Evolutionary conservation across 2,888 invertebrate species (phyloP).

Genomic region (Serripes groenlandicus): DNA sequence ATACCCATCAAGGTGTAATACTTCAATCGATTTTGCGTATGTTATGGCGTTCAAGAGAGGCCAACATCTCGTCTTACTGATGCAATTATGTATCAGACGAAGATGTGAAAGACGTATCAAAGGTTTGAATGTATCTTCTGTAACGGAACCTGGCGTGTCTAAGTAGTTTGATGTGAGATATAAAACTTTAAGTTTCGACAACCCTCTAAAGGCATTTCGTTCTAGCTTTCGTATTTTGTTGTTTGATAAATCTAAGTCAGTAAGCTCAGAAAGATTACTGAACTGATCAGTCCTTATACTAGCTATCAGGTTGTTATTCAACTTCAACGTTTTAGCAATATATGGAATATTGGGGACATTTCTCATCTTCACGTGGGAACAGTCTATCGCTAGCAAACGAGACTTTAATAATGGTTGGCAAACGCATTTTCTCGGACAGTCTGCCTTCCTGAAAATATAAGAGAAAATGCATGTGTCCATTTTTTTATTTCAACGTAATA

Average conservation of each 20-base stretch:
- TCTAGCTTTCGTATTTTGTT: slow-evolving; percentile 4
- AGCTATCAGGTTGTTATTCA: background rate
- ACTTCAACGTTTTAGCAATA: background rate
- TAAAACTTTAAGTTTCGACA: slow-evolving; percentile 1
- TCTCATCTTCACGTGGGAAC: background rate
- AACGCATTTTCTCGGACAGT: background rate
- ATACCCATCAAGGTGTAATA: background rate
- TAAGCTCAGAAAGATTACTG: background rate
- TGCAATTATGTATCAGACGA: background rate
- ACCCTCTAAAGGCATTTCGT: background rate
- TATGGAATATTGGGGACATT: background rate
- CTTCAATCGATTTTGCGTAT: background rate
- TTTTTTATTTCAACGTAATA: no score
- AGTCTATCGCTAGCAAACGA: background rate
- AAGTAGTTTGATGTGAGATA: background rate
- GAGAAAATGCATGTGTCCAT: no score
- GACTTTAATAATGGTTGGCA: background rate
- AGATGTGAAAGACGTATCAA: background rate
- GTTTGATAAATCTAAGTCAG: slow-evolving; percentile 5
- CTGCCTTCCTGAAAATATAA: background rate
- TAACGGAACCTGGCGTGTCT: background rate
- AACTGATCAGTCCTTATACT: background rate
- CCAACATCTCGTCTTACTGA: background rate
- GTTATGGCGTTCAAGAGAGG: background rate
- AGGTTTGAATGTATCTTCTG: background rate